A percentile compares a stretch with the other conserved stretches of the same genome.
Evolutionary conservation across 2,113 vertebrate species (phyloP).

Genomic region (Bagarius yarrelli): DNA sequence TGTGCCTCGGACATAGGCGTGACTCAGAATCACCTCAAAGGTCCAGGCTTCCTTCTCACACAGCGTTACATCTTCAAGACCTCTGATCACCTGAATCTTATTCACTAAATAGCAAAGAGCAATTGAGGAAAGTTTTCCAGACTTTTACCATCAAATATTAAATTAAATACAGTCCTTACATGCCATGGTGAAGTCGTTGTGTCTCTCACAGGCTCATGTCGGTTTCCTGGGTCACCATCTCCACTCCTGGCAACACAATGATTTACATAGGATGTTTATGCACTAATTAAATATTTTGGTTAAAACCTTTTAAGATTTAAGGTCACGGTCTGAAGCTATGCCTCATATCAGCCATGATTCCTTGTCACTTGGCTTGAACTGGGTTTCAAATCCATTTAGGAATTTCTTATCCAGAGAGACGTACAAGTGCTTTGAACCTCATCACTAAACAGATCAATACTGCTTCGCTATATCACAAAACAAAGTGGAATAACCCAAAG

Average conservation of each 20-base stretch:
- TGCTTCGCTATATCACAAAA: no score
- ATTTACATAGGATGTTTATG: neutral
- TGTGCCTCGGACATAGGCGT: slow-evolving; percentile 77
- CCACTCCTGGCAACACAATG: neutral
- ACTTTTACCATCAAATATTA: neutral
- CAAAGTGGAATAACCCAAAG: no score
- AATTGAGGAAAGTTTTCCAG: no score
- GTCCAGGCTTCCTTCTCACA: slow-evolving; percentile 77
- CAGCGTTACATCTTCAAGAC: slow-evolving; percentile 74
- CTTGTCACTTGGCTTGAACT: neutral
- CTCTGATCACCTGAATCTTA: slow-evolving; percentile 80
- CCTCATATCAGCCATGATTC: neutral
- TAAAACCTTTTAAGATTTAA: neutral
- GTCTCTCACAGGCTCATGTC: neutral
- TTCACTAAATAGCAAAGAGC: slow-evolving; percentile 71
- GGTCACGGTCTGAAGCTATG: no score
- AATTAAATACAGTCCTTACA: slow-evolving; percentile 35
- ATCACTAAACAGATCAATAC: no score
- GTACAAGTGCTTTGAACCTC: no score
- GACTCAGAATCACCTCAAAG: slow-evolving; percentile 83
- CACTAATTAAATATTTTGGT: neutral
- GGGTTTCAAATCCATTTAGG: no score
- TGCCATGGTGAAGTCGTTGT: slow-evolving; percentile 30
- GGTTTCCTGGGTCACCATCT: neutral
- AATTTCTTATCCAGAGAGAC: no score